Evolutionary conservation across 2,888 invertebrate species (phyloP).

Genomic region (Fragum whitleyi): DNA sequence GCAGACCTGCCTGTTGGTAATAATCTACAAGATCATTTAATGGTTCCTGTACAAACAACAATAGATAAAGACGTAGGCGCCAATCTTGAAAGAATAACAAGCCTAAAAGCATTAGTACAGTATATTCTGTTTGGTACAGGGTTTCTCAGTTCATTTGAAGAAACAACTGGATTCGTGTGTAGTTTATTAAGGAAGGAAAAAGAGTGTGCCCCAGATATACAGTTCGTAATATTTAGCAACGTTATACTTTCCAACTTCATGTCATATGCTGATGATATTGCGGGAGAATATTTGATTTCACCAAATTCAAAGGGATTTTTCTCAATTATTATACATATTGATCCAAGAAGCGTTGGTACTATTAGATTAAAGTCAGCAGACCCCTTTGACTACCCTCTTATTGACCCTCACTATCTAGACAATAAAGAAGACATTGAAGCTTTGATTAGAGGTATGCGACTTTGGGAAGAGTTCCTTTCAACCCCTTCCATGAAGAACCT

Average conservation of each 20-base stretch:
- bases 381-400: conserved; percentile 85
- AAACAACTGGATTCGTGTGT: conserved; percentile 50
- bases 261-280: conserved; percentile 39
- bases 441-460: conserved; percentile 43
- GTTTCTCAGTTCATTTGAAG: conserved; percentile 24
- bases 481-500: conserved; percentile 57
- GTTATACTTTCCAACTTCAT: conserved; percentile 30
- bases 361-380: conserved; percentile 91
- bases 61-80: conserved; percentile 38
- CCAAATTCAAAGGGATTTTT: conserved; percentile 45
- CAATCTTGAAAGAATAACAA: conserved; percentile 29
- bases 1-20: conserved; percentile 77
- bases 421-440: conserved; percentile 85
- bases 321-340: conserved; percentile 42
- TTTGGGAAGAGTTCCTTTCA: conserved; percentile 50
- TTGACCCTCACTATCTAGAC: not conserved
- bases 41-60: conserved; percentile 31
- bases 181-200: conserved; percentile 22
- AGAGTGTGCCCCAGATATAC: conserved; percentile 53
- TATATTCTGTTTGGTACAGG: conserved; percentile 52
- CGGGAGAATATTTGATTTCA: conserved; percentile 30
- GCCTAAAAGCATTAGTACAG: conserved; percentile 26
- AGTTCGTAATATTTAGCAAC: conserved; percentile 40
- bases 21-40: conserved; percentile 45
- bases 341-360: conserved; percentile 91